phyloP scores from a whole-genome alignment of 2,888 invertebrate genomes.

The Nephrotoma appendiculata region DNA sequence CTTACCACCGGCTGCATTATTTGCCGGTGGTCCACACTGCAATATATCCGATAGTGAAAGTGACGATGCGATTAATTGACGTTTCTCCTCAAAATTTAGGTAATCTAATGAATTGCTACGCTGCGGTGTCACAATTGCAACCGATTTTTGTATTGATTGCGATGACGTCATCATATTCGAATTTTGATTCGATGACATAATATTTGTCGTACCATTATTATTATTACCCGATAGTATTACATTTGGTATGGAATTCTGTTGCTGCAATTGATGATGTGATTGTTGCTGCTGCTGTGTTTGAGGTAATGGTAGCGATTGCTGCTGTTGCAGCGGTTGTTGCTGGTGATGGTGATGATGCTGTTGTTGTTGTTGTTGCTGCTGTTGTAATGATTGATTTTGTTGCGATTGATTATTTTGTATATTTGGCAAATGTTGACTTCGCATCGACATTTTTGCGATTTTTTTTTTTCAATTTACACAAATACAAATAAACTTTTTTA shows the following conservation, averaged over 20 bases:
- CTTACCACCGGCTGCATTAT: constrained; percentile 32
- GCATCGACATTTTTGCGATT: constrained; percentile 24
- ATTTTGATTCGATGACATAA: constrained; percentile 16
- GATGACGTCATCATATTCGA: constrained; percentile 5
- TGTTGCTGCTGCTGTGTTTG: constrained; percentile 3
- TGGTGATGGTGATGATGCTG: constrained; percentile 15
- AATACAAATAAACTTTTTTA: neutral
- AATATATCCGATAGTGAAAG: constrained; percentile 74
- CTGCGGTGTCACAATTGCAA: constrained; percentile 54
- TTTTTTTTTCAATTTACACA: neutral
- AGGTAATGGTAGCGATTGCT: neutral
- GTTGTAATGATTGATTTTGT: neutral
- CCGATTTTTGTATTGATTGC: constrained; percentile 36
- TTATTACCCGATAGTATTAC: neutral
- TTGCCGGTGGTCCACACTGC: constrained; percentile 49
- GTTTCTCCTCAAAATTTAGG: constrained; percentile 81
- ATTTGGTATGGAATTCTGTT: constrained; percentile 8
- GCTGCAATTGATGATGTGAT: constrained; percentile 6
- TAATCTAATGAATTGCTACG: constrained; percentile 76
- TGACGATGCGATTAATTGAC: constrained; percentile 78
- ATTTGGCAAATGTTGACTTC: constrained; percentile 22
- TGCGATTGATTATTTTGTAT: constrained; percentile 7
- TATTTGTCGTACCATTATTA: constrained; percentile 18
- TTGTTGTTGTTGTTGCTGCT: constrained; percentile 21
- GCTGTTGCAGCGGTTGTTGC: constrained; percentile 11